Evolutionary conservation across 2,113 vertebrate genomes (phyloP), one percentile per base, ranked within the genome.

Genomic region (Bagarius yarrelli): DNA sequence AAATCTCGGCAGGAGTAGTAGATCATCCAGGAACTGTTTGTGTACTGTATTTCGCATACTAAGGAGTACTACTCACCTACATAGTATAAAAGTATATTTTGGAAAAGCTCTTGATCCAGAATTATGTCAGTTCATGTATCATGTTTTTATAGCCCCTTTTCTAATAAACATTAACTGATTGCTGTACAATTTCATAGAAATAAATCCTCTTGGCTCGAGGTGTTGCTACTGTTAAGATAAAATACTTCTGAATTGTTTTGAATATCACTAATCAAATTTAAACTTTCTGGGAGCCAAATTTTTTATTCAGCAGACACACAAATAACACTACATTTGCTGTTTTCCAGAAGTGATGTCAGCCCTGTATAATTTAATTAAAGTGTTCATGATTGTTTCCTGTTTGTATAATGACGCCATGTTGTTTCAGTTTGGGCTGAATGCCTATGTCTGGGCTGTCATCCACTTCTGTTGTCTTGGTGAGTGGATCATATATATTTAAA

Each of bases 381-480:
- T 32, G 23, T 66, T 73, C 36, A 27, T 80, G 11, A 11, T 40
- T 66, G 11, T 69, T 23, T n/a, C 21, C 23, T 21, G 15, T 44
- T 12, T 78, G 69, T 14, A 56, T 34, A 71, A 64, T 59, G 5
- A 23, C 23, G 12, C 30, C 14, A 67, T 50, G 78, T 40, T 57
- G 30, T 77, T 83, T 69, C 90, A 99, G 97, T 95, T 96, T 90
- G 95, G 98, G 90, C 81, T 83, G 75, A 91, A 90, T 0, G 93
- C 94, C 81, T 98, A 98, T 89, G 88, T 93, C 32, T 99, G 97
- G 97, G 96, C 95, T 44, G 32, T 93, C 4, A 86, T 94, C 86
- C 96, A 99, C 80, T 89, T 95, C 67, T 12, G 91, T 85, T 98
- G 95, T 86, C 88, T 94, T 73, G 97, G 97, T 98, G 91, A 94